Base-by-base conservation (phyloP, 2,113 vertebrate species). In the Todiramphus saurophagus region DNA sequence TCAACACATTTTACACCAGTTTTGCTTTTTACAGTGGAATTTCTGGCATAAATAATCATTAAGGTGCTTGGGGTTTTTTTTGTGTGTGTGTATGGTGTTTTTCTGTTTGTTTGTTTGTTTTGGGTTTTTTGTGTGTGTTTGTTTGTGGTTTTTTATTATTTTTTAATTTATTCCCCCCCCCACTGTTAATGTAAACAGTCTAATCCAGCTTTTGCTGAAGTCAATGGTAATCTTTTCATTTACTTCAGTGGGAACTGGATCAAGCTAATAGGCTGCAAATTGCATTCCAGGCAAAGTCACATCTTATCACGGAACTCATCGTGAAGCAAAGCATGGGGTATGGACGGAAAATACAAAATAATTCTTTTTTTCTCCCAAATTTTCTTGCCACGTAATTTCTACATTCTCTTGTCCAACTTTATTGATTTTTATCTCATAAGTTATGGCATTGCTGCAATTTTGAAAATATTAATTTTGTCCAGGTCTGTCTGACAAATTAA, bases 31-130 rank as follows among this genome's bases (percentile, higher is more conserved):
- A 24, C 68, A 8, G 23, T 72, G 83, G 83, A 90, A 83, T 92
- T 92, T 90, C 76, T 95, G 76, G 60, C 83, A 95, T 92, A 95
- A 96, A 95, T 86, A 81, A 92, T 92, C 64, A 59, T 88, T 86
- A 92, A 59, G 70, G 20, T 7, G 24, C 23, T 46, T 23, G 50
- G 11, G 24, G 13, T 25, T 51, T 12, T 25, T 51, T 51, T 25
- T 51, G 24, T 51, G 24, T 25, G 23, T 51, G 20, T 48, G 48
- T 23, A 20, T 23, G 48, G 18, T 48, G 18, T 48, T 48, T 20
- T 48, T 48, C 21, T 15, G 15, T 43, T 43, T 43, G 43, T 43
- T 43, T 43, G 43, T 43, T 46, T 23, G 50, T 6, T 51, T 51
- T 25, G 11, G 24, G 6, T 51, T 12, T 12, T 25, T 51, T 51